Conservation (phyloP, 1,140 invertebrate species). For the Charaxes varanes region DNA sequence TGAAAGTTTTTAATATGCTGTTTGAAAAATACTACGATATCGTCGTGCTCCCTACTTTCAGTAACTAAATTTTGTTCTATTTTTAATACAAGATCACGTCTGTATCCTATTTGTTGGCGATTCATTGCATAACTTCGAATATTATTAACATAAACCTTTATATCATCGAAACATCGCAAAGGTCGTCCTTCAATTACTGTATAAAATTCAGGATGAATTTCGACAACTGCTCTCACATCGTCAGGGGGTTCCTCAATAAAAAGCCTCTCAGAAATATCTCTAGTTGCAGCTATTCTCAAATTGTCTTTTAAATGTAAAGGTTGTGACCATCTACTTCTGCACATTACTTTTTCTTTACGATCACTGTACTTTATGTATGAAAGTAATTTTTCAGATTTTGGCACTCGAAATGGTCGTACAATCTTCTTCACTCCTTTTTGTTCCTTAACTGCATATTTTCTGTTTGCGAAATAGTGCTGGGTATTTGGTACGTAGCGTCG, state of each 20-base stretch:
- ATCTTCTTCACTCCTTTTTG: slow-evolving; percentile 25
- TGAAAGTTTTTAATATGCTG: slow-evolving; percentile 77
- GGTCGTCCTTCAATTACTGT: slow-evolving; percentile 75
- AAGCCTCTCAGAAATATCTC: slow-evolving; percentile 59
- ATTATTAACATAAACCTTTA: slow-evolving; percentile 75
- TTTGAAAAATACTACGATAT: slow-evolving; percentile 73
- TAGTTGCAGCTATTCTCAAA: slow-evolving; percentile 48
- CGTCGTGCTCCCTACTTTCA: slow-evolving; percentile 71
- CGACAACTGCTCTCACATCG: slow-evolving; percentile 69
- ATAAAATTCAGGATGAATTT: slow-evolving; percentile 80
- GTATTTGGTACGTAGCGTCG: slow-evolving; percentile 58
- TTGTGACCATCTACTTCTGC: slow-evolving; percentile 35
- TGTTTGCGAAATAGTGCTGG: slow-evolving; percentile 60
- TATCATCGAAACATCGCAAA: slow-evolving; percentile 74
- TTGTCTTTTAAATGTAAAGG: slow-evolving; percentile 58
- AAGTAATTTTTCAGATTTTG: slow-evolving; percentile 54
- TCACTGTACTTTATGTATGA: slow-evolving; percentile 68
- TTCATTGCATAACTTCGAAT: slow-evolving; percentile 73
- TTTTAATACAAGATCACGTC: slow-evolving; percentile 75
- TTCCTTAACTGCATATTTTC: slow-evolving; percentile 38
- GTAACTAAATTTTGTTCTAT: slow-evolving; percentile 76
- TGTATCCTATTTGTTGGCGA: slow-evolving; percentile 75
- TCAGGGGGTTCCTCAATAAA: slow-evolving; percentile 54
- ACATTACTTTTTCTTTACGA: slow-evolving; percentile 43
- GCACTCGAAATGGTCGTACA: slow-evolving; percentile 37